Base-by-base conservation (phyloP, 2,797 vertebrate genomes). In the Amblyraja radiata region DNA sequence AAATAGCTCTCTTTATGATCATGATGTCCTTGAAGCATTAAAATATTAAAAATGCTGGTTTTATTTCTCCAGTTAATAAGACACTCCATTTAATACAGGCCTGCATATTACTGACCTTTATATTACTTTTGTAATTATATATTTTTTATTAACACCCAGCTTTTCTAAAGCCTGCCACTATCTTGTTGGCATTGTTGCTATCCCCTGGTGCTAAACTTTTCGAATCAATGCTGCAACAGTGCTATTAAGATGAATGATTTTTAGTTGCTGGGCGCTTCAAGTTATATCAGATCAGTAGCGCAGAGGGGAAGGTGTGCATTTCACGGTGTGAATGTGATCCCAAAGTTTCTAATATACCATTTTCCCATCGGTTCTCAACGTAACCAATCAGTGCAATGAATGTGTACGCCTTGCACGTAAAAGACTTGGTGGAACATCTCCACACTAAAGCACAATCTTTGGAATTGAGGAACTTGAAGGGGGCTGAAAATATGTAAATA, bases 31-130 rank as follows among this genome's bases (percentile, higher is more conserved):
- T 86, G 83, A 28, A 86, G 61, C 25, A n/a, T n/a, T n/a, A 86
- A 86, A 86, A 63, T 63, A 86, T 58, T 32, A 63, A 86, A 86
- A 86, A 13, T 63, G 54, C 11, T 14, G 58, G 28, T 86, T 63
- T 63, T 86, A 63, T 86, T 86, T 63, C 83, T 28, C 83, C 25
- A 86, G 83, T 86, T 63, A 86, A 32, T 86, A 84, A 61, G 83
- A 32, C 61, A 63, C 58, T 63, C 46, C 9, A 54, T 86, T 63
- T 61, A 86, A 86, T 86, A n/a, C n/a, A 28, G 54, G 58, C 80
- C 6, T 86, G 58, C 25, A 61, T 63, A 63, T 86, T 61, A 63
- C 83, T 32, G 61, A 86, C 61, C 28, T 61, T 86, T n/a, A 86
- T 86, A 63, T 63, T 61, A 5, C 83, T n/a, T 63, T 63, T 86